Conservation (phyloP, 2,888 invertebrate species). For the Chaetoderma sp. region DNA sequence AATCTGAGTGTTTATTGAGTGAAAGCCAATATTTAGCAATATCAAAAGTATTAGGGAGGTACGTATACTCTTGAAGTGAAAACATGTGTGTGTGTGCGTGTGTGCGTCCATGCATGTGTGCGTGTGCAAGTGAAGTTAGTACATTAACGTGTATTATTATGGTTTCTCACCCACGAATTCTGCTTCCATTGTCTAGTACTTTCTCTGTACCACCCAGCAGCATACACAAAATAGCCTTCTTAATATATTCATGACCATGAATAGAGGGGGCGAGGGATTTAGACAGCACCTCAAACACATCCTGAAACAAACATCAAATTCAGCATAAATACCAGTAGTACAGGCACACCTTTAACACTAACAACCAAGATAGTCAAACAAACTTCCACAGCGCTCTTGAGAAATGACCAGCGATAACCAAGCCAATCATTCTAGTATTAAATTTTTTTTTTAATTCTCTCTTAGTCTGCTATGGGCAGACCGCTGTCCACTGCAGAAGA, state of each 20-base stretch:
- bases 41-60: no score
- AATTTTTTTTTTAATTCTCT: no score
- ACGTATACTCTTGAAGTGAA: no score
- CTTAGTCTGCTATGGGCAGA: no score
- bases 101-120: neutral
- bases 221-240: conserved; percentile 94
- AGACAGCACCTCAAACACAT: conserved; percentile 89
- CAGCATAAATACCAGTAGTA: neutral
- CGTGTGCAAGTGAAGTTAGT: neutral
- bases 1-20: no score
- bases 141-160: neutral
- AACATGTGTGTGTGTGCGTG: no score
- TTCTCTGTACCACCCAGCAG: conserved; percentile 97
- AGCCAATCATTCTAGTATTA: no score
- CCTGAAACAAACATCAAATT: conserved; percentile 68
- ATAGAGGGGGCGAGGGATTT: conserved; percentile 97
- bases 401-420: no score
- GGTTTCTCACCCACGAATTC: conserved; percentile 71
- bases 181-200: conserved; percentile 75
- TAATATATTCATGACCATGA: conserved; percentile 95
- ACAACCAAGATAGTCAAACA: neutral
- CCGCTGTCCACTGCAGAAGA: no score
- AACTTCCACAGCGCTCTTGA: no score
- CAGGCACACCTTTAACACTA: neutral
- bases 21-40: no score